Evolutionary conservation across 2,113 vertebrate species (phyloP), one percentile per base, ranked within the genome.

Genomic region (Acrocephalus arundinaceus): DNA sequence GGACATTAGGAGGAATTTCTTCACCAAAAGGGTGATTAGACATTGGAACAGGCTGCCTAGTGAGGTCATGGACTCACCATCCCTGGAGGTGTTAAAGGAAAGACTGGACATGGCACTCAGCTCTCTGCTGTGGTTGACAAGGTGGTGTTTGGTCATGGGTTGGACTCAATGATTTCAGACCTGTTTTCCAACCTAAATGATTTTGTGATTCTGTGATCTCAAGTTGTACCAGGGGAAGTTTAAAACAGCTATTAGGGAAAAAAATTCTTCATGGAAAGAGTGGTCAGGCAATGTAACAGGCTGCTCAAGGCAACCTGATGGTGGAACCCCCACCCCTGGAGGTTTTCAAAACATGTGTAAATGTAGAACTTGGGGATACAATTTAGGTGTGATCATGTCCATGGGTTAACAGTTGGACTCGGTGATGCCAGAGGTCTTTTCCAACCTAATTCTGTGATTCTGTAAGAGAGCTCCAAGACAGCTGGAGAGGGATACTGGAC

Each of bases 11-110:
- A n/a, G 7, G 16, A 61, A 61, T 31, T 75, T 54, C 11, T 54
- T 61, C 30, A 22, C 10, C 19, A 33, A 55, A 75, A 2, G 30
- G 9, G 5, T n/a, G 20, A 39, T 48, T n/a, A n/a, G 61, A 30
- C 16, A 54, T 11, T 61, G 45, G 39, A 83, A 61, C 4, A 33
- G 39, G 30, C n/a, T 68, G 7, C 9, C 24, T n/a, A 75, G 20
- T 14, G 28, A 67, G 10, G 9, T 7, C 0, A 0, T 43, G n/a
- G 46, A 59, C 37, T 25, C 66, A 1, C 9, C 28, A 59, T 30
- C 13, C 37, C 51, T 37, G 52, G 19, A 74, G 39, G 7, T 46
- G 19, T 24, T 7, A 23, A 78, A 23, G 15, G 48, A 54, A 71
- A 19, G 19, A 62, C 48, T 54, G 74, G 28, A 39, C 1, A 1